A percentile compares a stretch with the other conserved stretches of the same genome.
Conservation (phyloP, 2,888 invertebrate species). For the Orgyia antiqua region DNA sequence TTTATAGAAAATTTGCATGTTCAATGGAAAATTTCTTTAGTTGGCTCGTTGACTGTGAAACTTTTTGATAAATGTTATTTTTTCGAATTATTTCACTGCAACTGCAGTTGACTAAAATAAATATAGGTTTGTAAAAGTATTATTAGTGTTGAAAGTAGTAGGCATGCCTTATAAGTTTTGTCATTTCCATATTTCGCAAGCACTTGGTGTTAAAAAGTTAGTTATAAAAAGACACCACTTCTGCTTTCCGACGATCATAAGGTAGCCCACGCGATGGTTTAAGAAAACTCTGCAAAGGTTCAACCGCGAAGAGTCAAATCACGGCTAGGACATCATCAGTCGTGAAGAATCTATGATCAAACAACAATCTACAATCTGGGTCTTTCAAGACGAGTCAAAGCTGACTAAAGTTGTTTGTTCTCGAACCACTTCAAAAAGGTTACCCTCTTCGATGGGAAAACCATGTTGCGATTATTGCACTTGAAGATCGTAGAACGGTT, state of each 20-base stretch:
- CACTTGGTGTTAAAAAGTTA: no score
- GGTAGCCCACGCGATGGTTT: no score
- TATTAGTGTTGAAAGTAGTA: not conserved
- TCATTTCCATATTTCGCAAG: no score
- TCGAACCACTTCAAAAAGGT: not conserved
- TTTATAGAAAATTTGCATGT: constrained; percentile 6
- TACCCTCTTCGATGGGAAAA: no score
- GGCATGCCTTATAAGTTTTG: not conserved
- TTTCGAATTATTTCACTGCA: not conserved
- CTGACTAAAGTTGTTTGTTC: not conserved
- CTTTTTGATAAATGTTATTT: constrained; percentile 2
- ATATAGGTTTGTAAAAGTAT: not conserved
- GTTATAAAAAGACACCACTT: no score
- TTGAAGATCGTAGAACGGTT: no score
- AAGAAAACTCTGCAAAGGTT: no score
- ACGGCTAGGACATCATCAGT: no score
- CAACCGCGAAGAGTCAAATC: no score
- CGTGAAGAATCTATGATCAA: no score
- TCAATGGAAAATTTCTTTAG: constrained; percentile 4
- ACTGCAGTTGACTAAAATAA: not conserved
- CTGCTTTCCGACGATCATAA: no score
- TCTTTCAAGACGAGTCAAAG: not conserved
- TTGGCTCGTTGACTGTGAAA: constrained; percentile 3
- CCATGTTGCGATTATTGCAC: no score
- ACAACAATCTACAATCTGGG: not conserved